Conservation (phyloP, 2,797 vertebrate genomes). For the Sebastiscus tertius region DNA sequence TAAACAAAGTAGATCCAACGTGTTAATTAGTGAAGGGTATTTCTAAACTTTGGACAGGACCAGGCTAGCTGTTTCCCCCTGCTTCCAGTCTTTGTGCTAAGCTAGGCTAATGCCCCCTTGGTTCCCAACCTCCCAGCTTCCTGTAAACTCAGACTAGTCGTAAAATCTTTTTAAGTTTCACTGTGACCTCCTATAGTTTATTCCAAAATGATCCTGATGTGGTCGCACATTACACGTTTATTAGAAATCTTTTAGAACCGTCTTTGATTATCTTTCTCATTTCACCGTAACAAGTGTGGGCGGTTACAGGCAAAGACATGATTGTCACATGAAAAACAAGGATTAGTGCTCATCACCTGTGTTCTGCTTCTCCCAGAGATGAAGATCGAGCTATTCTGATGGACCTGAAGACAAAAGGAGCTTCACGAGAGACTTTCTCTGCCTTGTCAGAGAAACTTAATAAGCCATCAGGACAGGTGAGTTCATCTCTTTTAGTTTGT, state of each 20-base stretch:
- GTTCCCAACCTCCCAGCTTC: not conserved
- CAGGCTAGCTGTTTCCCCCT: too few relatives aligned
- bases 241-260: too few relatives aligned
- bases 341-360: not conserved
- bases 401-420: constrained; percentile 89
- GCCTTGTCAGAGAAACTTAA: constrained; percentile 86
- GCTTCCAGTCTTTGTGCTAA: not conserved
- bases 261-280: not conserved
- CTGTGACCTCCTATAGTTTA: not conserved
- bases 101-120: not conserved
- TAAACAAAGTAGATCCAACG: too few relatives aligned
- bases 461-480: constrained; percentile 91
- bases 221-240: too few relatives aligned
- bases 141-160: not conserved
- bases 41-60: not conserved
- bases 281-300: not conserved
- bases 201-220: not conserved
- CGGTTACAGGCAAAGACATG: not conserved
- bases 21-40: too few relatives aligned
- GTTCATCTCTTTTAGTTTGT: not conserved
- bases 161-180: not conserved
- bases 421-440: constrained; percentile 91
- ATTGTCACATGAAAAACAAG: not conserved
- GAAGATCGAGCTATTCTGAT: constrained; percentile 94
- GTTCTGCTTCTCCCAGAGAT: constrained; percentile 80